Evolutionary conservation across 2,797 vertebrate species (phyloP).

Genomic region (Coilia nasus): DNA sequence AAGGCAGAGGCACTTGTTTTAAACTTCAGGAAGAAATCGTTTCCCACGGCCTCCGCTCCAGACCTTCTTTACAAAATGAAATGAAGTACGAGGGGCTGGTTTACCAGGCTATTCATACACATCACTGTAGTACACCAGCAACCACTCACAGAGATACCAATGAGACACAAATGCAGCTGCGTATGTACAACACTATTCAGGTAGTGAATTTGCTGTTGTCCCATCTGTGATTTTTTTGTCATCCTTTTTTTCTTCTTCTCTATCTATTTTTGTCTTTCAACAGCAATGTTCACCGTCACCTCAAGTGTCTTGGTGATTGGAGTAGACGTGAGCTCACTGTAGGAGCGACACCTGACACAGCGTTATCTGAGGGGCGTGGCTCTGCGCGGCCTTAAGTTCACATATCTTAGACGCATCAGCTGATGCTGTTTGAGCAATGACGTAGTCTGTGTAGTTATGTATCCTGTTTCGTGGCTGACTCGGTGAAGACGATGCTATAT

Average conservation of each 20-base stretch:
- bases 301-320: not conserved
- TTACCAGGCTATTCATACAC: too few species aligned
- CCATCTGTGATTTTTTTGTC: not conserved
- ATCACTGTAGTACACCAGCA: not conserved
- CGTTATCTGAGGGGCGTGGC: not conserved
- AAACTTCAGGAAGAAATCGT: too few species aligned
- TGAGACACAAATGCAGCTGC: not conserved
- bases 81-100: too few species aligned
- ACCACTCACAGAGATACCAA: not conserved
- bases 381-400: not conserved
- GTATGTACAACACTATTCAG: not conserved
- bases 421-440: not conserved
- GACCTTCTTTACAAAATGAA: too few species aligned
- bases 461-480: not conserved
- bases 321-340: conserved; percentile 9
- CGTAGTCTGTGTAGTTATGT: not conserved
- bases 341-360: conserved; percentile 14
- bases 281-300: not conserved
- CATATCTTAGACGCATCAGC: not conserved
- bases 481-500: not conserved
- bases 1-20: too few species aligned
- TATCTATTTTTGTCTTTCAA: not conserved
- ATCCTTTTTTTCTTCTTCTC: not conserved
- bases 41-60: too few species aligned
- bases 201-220: not conserved